Evolutionary conservation across 2,113 vertebrate species (phyloP).

Genomic region (Stictonetta naevosa): DNA sequence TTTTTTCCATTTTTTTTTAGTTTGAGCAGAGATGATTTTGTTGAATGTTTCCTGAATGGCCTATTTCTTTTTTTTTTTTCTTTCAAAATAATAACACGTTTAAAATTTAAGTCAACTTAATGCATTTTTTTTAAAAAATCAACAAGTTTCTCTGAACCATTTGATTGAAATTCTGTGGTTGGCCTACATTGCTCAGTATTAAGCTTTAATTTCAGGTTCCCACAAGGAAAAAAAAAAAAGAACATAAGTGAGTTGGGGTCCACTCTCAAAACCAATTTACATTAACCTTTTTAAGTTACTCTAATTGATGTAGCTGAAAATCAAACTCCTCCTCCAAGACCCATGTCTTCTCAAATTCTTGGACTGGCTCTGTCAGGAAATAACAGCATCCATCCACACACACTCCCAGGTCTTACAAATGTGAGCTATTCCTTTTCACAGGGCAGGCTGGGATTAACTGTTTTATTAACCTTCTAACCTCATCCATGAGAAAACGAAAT

Average conservation of each 20-base stretch:
- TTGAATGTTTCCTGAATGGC: background rate
- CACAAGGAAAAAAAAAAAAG: background rate
- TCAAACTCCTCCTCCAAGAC: background rate
- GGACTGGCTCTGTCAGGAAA: background rate
- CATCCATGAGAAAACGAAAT: background rate
- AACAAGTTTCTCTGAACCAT: background rate
- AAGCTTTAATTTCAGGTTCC: background rate
- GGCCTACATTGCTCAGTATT: background rate
- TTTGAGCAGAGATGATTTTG: background rate
- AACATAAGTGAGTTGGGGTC: background rate
- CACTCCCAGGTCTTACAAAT: background rate
- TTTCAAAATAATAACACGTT: background rate
- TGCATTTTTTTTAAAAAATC: background rate
- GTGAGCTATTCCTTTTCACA: background rate
- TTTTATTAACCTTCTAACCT: slow-evolving; percentile 28
- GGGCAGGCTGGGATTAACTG: background rate
- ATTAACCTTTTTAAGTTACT: background rate
- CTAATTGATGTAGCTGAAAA: background rate
- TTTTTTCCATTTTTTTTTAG: background rate
- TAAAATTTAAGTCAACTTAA: background rate
- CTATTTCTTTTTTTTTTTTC: background rate
- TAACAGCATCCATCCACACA: background rate
- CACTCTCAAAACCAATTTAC: background rate
- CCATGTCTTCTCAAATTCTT: background rate
- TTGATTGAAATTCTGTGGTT: background rate